These are phyloP conservation scores for Tor tambroides DNA, from an alignment of 2,113 vertebrate species.

Conservation along the genomic window DNA sequence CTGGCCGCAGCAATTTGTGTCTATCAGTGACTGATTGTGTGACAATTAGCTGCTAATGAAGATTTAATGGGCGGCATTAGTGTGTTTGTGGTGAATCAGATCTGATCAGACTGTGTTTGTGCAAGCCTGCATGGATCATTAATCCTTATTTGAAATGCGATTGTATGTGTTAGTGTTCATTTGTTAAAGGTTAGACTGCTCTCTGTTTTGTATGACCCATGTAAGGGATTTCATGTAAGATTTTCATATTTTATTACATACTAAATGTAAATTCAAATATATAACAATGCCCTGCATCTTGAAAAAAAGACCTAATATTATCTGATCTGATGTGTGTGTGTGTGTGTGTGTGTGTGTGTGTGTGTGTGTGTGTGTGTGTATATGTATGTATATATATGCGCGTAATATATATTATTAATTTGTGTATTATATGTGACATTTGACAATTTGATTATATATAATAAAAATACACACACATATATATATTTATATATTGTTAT, in stretches of 20 bases:
- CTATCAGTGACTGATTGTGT: constrained; percentile 78
- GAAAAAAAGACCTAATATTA: too few relatives aligned
- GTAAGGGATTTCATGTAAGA: neutral
- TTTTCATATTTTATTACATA: neutral
- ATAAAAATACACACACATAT: too few relatives aligned
- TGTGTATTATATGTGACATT: too few relatives aligned
- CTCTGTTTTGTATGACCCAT: neutral
- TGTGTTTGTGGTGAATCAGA: constrained; percentile 62
- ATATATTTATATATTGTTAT: too few relatives aligned
- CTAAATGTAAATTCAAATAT: neutral
- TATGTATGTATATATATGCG: too few relatives aligned
- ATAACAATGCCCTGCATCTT: too few relatives aligned
- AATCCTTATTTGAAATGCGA: constrained; percentile 72
- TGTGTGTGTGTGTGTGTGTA: too few relatives aligned
- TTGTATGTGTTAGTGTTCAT: constrained; percentile 28
- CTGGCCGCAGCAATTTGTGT: constrained; percentile 77
- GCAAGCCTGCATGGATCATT: constrained; percentile 66
- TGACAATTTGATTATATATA: too few relatives aligned
- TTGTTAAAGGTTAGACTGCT: constrained; percentile 48
- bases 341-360: too few relatives aligned
- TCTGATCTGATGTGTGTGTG: too few relatives aligned
- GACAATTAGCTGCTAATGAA: constrained; percentile 80
- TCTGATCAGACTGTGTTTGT: constrained; percentile 68
- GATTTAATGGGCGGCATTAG: constrained; percentile 76
- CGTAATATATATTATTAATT: too few relatives aligned